Base-by-base conservation (phyloP, 2,797 vertebrate species). In the Emydoidea blandingii region DNA sequence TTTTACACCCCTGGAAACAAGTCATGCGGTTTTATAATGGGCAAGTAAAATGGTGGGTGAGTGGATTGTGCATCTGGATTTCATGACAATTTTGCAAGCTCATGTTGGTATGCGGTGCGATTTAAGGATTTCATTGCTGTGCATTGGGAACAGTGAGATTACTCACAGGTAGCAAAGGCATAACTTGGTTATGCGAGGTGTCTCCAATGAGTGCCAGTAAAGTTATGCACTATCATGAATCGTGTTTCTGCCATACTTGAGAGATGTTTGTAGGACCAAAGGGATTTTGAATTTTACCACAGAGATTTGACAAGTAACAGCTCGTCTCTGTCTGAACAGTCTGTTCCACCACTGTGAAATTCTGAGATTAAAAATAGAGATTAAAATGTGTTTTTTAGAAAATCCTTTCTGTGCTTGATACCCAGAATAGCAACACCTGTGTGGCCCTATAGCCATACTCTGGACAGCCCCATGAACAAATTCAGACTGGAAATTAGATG, bases 181-280 rank as follows among this genome's bases (percentile, higher is more conserved):
- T 85, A 84, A 21, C 18, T 68, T 2, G 78, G n/a, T 65, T 81
- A 49, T 34, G 54, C 3, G 91, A 95, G 47, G 44, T 92, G 88
- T 91, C 96, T 84, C 90, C 72, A 92, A 8, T 85, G 83, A 76
- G 34, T 72, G 8, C 89, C 87, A 80, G 87, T 88, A 74, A 94
- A 95, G 14, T 72, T 44, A 62, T 16, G 15, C 31, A 41, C 83
- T 57, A 12, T 88, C 1, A 0, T 82, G 87, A 93, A 88, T 96
- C 93, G 94, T 93, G 56, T n/a, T 59, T 89, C 2, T 1, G 0
- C 49, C 0, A 0, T 92, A 92, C 74, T 91, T 96, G n/a, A 90
- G 82, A 78, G 41, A 44, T 49, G 72, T 94, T 90, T 94, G 16
- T 87, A 16, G 31, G 81, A 12, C 56, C 72, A 83, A 29, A 2